A percentile compares a stretch with the other conserved stretches of the same genome.
phyloP scores from a whole-genome alignment of 37 sponge, comb jelly and placozoan genomes.

The Lycopodina hypogea region DNA sequence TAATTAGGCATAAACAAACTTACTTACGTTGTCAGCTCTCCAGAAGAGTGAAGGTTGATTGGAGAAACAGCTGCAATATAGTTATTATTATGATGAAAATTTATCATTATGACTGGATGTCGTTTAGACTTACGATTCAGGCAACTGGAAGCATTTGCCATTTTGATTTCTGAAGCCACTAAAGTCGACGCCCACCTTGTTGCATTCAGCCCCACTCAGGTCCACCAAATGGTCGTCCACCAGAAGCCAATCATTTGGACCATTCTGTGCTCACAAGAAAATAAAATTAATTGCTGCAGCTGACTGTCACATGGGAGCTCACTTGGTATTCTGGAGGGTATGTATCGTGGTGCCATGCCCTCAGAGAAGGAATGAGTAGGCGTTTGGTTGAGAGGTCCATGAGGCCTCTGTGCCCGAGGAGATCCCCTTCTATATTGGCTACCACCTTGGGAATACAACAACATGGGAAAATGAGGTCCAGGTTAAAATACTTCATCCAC shows the following conservation, averaged over 20 bases:
- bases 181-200: constrained; percentile 62
- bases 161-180: constrained; percentile 60
- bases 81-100: background rate
- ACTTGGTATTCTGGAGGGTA: background rate
- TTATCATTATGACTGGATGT: constrained; percentile 3
- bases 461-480: background rate
- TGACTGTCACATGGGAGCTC: background rate
- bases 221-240: constrained; percentile 63
- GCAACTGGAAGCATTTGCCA: constrained; percentile 18
- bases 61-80: constrained; percentile 52
- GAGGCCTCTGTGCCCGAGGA: constrained; percentile 42
- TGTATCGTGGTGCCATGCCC: background rate
- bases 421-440: constrained; percentile 65
- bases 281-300: background rate
- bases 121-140: constrained; percentile 35
- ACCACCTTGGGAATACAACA: too few relatives aligned
- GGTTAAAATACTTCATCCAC: background rate
- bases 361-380: constrained; percentile 58
- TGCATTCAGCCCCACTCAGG: constrained; percentile 58
- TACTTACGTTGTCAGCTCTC: constrained; percentile 60
- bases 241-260: constrained; percentile 67
- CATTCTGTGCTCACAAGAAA: constrained; percentile 33
- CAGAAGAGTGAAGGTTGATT: constrained; percentile 68
- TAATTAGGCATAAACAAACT: background rate
- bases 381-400: constrained; percentile 58